phyloP scores from a whole-genome alignment of 92 coral and sea anemone species.

The Umimayanthus chanpuru region DNA sequence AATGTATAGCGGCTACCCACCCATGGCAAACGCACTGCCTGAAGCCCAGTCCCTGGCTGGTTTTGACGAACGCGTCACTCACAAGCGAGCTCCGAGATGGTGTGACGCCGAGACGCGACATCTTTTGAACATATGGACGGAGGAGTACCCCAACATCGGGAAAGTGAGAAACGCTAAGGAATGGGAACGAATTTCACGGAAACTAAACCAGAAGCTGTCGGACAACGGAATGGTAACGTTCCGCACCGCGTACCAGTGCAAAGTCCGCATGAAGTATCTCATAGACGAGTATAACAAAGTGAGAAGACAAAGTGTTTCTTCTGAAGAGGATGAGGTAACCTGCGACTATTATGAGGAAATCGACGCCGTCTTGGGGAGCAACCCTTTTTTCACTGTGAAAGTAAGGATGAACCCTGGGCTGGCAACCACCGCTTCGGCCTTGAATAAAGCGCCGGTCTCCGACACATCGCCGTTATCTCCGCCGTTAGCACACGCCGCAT shows the following conservation, averaged over 20 bases:
- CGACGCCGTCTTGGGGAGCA: slow-evolving; percentile 52
- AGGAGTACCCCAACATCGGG: slow-evolving; percentile 58
- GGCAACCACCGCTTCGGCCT: not conserved
- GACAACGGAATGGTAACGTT: slow-evolving; percentile 61
- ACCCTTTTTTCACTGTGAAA: slow-evolving; percentile 8
- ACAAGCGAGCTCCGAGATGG: slow-evolving; percentile 60
- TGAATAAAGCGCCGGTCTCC: not conserved
- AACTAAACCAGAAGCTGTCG: slow-evolving; percentile 56
- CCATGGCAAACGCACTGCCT: not conserved
- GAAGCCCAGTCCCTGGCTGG: slow-evolving; percentile 21
- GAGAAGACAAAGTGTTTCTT: slow-evolving; percentile 38
- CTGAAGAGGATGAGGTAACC: slow-evolving; percentile 49
- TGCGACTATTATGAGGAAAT: slow-evolving; percentile 62
- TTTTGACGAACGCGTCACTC: slow-evolving; percentile 24
- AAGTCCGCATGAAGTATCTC: slow-evolving; percentile 61
- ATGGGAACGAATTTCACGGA: slow-evolving; percentile 55
- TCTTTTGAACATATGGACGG: slow-evolving; percentile 54
- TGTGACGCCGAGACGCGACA: slow-evolving; percentile 66
- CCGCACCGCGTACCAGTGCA: slow-evolving; percentile 64
- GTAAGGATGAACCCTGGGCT: slow-evolving; percentile 26
- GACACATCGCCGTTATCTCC: not conserved
- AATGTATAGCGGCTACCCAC: slow-evolving; percentile 39
- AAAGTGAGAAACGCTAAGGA: slow-evolving; percentile 61
- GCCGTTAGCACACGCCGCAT: not conserved
- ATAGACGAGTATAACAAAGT: slow-evolving; percentile 57